Base-by-base conservation (phyloP, 2,113 vertebrate genomes). In the Sinocyclocheilus anshuiensis region DNA sequence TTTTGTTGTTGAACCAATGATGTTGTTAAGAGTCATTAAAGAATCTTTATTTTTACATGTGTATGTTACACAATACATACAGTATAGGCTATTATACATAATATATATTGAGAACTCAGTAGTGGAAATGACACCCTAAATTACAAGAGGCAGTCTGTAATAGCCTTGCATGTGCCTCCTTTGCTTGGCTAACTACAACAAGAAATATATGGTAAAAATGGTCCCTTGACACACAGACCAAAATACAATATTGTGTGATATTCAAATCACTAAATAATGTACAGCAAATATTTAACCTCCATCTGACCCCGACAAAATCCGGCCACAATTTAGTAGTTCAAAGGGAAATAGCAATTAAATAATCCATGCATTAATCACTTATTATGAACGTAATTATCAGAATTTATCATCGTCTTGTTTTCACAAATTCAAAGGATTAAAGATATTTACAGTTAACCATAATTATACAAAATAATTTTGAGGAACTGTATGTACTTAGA, bases 391-490 rank as follows among this genome's bases (percentile, higher is more conserved):
- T 50, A 82, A 69, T 82, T 69, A 29, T 26, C 39, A 29, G 12
- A 69, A 80, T 7, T 42, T 42, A 80, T 61, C 22, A 81, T 81
- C 39, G 13, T n/a, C 24, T 67, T 39, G 15, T 18, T 67, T 29
- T 81, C 13, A 81, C n/a, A 20, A 81, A 48, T 29, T 13, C 1
- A n/a, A 9, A 6, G 20, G 33, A 61, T 80, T 80, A 61, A 42
- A 15, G 1, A 80, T 80, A 80, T 42, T 80, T 61, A 63, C 16
- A 80, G 20, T 42, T 45, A 45, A 24, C 55, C 13, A 63, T 61
- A 63, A 79, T 79, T 79, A 78, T 42, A 42, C 22, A 63, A 55
- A 42, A 29, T 11, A 77, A 22, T 75, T 84, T 45, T 59, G 22
- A 42, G 57, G 77, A 63, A 45, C 77, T 84, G 33, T 74, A 11